Evolutionary conservation across 1,140 invertebrate species (phyloP).

Genomic region (Penaeus japonicus): DNA sequence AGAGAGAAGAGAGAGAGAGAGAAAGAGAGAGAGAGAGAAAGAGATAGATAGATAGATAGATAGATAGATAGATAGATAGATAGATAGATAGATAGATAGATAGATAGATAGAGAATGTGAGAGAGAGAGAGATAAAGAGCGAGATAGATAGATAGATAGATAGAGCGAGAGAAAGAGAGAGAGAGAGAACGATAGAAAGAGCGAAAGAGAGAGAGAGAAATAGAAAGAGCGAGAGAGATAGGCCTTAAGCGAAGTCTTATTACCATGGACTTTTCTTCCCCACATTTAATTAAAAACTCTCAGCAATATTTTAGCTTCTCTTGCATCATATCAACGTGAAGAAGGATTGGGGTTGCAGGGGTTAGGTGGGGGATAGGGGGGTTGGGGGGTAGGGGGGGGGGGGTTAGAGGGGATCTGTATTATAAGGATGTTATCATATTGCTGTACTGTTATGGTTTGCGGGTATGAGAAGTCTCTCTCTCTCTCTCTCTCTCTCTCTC

Average conservation of each 20-base stretch:
- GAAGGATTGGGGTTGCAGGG: no score
- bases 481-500: conserved; percentile 20
- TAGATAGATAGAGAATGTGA: no score
- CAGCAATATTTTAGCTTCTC: no score
- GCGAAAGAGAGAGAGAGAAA: conserved; percentile 23
- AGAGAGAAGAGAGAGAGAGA: background rate
- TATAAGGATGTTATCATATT: background rate
- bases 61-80: conserved; percentile 17
- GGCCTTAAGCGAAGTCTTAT: background rate
- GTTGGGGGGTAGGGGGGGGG: no score
- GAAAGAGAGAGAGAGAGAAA: background rate
- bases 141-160: background rate
- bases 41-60: conserved; percentile 17
- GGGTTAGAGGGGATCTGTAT: background rate
- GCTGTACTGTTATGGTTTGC: background rate
- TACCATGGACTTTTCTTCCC: background rate
- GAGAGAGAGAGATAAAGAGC: background rate
- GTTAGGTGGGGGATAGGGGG: no score
- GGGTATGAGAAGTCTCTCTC: background rate
- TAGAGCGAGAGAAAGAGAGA: background rate
- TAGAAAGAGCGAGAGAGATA: background rate
- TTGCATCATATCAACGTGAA: no score
- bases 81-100: no score
- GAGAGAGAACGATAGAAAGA: conserved; percentile 18
- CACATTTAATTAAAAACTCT: no score